phyloP scores from a whole-genome alignment of 2,888 invertebrate genomes.

The Calameuta filiformis region DNA sequence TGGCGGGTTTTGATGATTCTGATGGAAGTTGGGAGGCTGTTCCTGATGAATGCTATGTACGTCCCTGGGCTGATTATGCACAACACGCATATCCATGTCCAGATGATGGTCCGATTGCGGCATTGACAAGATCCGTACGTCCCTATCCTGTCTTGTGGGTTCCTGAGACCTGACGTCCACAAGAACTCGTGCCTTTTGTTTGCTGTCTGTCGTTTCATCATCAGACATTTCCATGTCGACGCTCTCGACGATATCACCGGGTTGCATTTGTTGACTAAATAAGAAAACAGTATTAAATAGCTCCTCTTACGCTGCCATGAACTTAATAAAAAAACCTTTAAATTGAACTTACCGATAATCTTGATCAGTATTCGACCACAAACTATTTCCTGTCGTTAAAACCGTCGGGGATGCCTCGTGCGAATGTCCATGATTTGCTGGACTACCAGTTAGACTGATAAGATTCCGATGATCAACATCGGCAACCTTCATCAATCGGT shows the following conservation, averaged over 20 bases:
- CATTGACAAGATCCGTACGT: conserved; percentile 45
- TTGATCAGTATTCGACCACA: conserved; percentile 61
- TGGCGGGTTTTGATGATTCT: conserved; percentile 8
- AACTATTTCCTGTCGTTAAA: conserved; percentile 41
- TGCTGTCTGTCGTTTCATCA: conserved; percentile 71
- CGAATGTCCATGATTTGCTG: conserved; percentile 61
- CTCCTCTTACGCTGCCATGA: background rate
- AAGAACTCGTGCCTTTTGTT: conserved; percentile 54
- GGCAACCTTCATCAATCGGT: conserved; percentile 61
- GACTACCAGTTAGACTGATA: conserved; percentile 84
- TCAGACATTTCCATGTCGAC: conserved; percentile 91
- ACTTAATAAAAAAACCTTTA: background rate
- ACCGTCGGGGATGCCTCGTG: conserved; percentile 42
- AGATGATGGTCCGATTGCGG: conserved; percentile 52
- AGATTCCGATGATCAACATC: conserved; percentile 88
- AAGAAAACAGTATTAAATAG: conserved; percentile 5
- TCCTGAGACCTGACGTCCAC: conserved; percentile 52
- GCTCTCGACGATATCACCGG: conserved; percentile 79
- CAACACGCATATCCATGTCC: conserved; percentile 63
- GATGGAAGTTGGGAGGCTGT: conserved; percentile 29
- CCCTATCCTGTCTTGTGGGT: conserved; percentile 48
- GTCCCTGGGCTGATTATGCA: conserved; percentile 40
- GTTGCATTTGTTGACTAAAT: conserved; percentile 37
- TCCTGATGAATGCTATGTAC: conserved; percentile 33
- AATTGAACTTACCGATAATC: conserved; percentile 56